Base-by-base conservation (phyloP, 2,797 vertebrate species). In the Kryptolebias ocellatus region DNA sequence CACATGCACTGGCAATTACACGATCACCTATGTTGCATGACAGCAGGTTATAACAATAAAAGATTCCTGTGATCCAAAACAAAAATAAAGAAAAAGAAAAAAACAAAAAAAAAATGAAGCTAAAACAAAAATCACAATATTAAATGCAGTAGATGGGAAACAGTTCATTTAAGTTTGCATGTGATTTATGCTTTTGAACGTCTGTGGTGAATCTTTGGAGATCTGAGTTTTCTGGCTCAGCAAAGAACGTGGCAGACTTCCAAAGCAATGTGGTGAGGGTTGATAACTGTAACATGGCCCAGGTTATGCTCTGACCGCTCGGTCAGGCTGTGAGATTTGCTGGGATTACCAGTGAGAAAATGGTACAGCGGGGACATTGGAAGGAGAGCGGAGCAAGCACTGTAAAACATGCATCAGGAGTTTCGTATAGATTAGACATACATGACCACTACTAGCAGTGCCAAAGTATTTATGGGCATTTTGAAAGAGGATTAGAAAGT, bases 381-480 rank as follows among this genome's bases (percentile, higher is more conserved):
- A 59, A 65, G 74, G 81, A 78, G 80, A 79, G 72, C 64, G 53
- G 83, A 74, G 76, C 47, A 52, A 53, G 63, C 65, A 70, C 85
- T 83, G 88, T 90, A 86, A 89, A 91, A 91, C 86, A 90, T 78
- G 83, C 68, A 73, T 85, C 83, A 71, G 57, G 86, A 90, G 88
- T 90, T 92, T 87, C 70, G 54, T 85, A 85, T 87, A 91, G 89
- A 93, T 90, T 92, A 92, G 89, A 92, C 86, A 90, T 92, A 92
- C 87, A 90, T 90, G 91, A 87, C 90, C 85, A 88, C 81, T 74
- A 78, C 81, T 80, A 67, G 77, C 83, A 68, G 61, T 68, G 86
- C 85, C 85, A 90, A 81, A 89, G 76, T 76, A 59, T 90, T 91
- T 84, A 85, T 80, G 77, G 80, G 81, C 87, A 80, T 90, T 86